These are phyloP conservation scores for Idaea straminata DNA, from an alignment of 2,888 invertebrate species.

Conservation along the genomic window DNA sequence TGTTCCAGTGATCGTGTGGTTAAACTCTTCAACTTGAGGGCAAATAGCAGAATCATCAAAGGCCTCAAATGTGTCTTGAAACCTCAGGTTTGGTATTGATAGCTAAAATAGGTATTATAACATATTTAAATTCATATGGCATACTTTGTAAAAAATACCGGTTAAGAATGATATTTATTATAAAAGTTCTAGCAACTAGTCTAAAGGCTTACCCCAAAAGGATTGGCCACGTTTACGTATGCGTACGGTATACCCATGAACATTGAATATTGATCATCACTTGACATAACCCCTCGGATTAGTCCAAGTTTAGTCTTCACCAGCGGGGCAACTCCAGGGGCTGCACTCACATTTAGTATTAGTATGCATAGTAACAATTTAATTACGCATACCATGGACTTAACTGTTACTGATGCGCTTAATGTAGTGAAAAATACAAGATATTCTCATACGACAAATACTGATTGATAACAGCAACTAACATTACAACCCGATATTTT, in stretches of 20 bases:
- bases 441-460: no score
- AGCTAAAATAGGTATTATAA: constrained; percentile 29
- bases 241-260: constrained; percentile 61
- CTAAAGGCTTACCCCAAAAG: constrained; percentile 50
- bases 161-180: no score
- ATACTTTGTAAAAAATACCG: no score
- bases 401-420: no score
- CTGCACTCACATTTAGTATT: constrained; percentile 21
- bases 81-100: constrained; percentile 40
- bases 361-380: constrained; percentile 20
- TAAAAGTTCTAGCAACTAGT: no score
- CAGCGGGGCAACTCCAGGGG: constrained; percentile 43
- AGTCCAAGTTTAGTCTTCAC: constrained; percentile 47
- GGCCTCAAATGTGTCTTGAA: constrained; percentile 47
- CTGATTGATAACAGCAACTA: no score
- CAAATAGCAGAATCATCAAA: constrained; percentile 50
- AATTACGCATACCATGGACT: no score
- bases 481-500: no score
- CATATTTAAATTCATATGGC: no score
- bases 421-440: no score
- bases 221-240: constrained; percentile 42
- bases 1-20: constrained; percentile 35
- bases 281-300: constrained; percentile 46
- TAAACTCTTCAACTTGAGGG: constrained; percentile 46
- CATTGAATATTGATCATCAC: constrained; percentile 52